Evolutionary conservation across 2,797 vertebrate genomes (phyloP).

Genomic region (Characodon lateralis): DNA sequence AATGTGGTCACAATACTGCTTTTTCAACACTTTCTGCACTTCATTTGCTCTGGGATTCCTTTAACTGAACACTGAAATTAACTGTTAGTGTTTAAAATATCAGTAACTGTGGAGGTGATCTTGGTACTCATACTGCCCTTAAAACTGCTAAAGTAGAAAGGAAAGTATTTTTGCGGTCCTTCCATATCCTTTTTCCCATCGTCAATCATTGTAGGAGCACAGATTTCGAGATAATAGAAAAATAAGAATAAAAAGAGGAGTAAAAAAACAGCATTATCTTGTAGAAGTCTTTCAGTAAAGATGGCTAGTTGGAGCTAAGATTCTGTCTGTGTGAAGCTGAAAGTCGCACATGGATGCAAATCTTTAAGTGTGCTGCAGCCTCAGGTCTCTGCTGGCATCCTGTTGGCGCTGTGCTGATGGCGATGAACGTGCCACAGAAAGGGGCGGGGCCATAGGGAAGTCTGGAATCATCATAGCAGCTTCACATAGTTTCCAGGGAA

Average conservation of each 20-base stretch:
- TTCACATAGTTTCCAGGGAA: constrained; percentile 99
- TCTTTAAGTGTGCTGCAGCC: constrained; percentile 39
- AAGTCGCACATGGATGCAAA: constrained; percentile 52
- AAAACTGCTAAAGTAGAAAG: constrained; percentile 29
- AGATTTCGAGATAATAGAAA: constrained; percentile 64
- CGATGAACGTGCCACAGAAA: constrained; percentile 44
- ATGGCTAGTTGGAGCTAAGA: constrained; percentile 82
- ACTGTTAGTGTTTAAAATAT: constrained; percentile 10
- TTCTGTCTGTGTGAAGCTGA: constrained; percentile 70
- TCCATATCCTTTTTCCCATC: constrained; percentile 28
- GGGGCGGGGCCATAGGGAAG: constrained; percentile 41
- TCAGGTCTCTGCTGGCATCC: constrained; percentile 42
- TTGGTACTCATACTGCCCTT: constrained; percentile 38
- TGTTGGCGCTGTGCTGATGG: constrained; percentile 56
- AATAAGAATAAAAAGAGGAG: constrained; percentile 69
- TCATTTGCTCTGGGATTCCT: constrained; percentile 37
- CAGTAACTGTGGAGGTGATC: constrained; percentile 13
- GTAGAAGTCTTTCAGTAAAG: constrained; percentile 68
- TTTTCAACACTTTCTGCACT: constrained; percentile 34
- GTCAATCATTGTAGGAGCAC: constrained; percentile 55
- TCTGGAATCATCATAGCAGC: constrained; percentile 84
- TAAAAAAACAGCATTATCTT: constrained; percentile 54
- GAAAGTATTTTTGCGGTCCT: constrained; percentile 38
- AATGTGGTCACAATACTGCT: constrained; percentile 51
- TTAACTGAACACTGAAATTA: constrained; percentile 46